Evolutionary conservation across 1,140 invertebrate species (phyloP).

Genomic region (Pogonus chalceus): DNA sequence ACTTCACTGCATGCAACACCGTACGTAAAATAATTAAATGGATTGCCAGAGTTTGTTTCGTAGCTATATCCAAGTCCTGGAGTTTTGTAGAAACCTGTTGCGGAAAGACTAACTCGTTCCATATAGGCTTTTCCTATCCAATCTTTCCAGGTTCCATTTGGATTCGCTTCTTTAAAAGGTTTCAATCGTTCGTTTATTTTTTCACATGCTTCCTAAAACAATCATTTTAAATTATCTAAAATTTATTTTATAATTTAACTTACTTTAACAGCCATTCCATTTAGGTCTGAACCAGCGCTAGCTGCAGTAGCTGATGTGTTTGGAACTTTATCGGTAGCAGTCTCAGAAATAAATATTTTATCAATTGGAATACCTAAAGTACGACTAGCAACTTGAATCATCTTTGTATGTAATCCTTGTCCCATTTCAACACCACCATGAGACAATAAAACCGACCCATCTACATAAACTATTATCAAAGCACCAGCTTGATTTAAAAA

Average conservation of each 20-base stretch:
- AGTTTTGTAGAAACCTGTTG: constrained; percentile 79
- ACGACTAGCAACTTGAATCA: constrained; percentile 77
- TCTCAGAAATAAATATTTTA: constrained; percentile 81
- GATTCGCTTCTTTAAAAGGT: constrained; percentile 66
- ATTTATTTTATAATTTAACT: constrained; percentile 22
- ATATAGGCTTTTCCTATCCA: constrained; percentile 77
- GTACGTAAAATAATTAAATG: constrained; percentile 75
- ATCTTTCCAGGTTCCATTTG: constrained; percentile 73
- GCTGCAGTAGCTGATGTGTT: constrained; percentile 90
- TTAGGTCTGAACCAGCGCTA: constrained; percentile 83
- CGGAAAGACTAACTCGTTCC: constrained; percentile 68
- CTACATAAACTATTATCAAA: constrained; percentile 77
- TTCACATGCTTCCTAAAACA: constrained; percentile 66
- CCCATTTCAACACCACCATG: constrained; percentile 95
- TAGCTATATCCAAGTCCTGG: constrained; percentile 69
- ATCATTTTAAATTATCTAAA: constrained; percentile 2
- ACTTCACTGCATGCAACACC: constrained; percentile 72
- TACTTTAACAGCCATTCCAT: constrained; percentile 87
- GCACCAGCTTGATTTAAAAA: constrained; percentile 85
- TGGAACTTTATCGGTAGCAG: constrained; percentile 86
- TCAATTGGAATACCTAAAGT: constrained; percentile 60
- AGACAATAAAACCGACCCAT: constrained; percentile 85
- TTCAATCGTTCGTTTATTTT: constrained; percentile 64
- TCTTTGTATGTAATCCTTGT: constrained; percentile 91
- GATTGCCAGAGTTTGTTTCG: constrained; percentile 55